A percentile compares a stretch with the other conserved stretches of the same genome.
Conservation (phyloP, 1,140 invertebrate genomes). For the Drosophila parvula region DNA sequence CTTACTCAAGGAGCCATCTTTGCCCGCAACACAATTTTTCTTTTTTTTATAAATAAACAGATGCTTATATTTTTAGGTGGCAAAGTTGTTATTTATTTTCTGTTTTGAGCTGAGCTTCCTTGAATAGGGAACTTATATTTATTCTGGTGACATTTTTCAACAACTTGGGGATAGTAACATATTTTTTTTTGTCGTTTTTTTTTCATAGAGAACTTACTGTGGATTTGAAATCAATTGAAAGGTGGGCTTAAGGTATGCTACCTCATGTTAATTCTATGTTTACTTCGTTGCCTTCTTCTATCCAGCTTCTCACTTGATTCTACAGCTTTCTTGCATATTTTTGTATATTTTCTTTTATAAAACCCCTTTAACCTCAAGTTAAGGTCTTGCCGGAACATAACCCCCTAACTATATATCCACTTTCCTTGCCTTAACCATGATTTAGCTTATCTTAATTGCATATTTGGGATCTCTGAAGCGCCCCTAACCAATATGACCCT, state of each 20-base stretch:
- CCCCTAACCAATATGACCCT: background rate
- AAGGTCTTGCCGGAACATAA: background rate
- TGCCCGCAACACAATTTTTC: background rate
- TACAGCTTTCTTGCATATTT: background rate
- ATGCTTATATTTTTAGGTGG: background rate
- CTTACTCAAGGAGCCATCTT: background rate
- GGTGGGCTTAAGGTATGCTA: background rate
- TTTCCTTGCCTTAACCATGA: constrained; percentile 2
- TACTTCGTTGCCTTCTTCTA: no score
- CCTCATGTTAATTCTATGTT: background rate
- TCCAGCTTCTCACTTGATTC: background rate
- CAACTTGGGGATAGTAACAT: background rate
- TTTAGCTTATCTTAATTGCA: constrained; percentile 40
- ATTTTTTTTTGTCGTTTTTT: no score
- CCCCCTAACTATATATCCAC: background rate
- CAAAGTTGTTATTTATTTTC: background rate
- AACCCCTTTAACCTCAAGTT: background rate
- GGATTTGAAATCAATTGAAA: background rate
- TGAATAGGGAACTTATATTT: no score
- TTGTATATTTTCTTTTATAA: no score
- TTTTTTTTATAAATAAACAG: constrained; percentile 5
- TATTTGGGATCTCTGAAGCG: constrained; percentile 7
- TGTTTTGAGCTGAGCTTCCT: background rate
- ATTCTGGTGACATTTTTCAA: background rate
- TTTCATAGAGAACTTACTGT: background rate